A percentile compares a stretch with the other conserved stretches of the same genome.
Conservation (phyloP, 2,888 invertebrate genomes). For the Diaprepes abbreviatus region DNA sequence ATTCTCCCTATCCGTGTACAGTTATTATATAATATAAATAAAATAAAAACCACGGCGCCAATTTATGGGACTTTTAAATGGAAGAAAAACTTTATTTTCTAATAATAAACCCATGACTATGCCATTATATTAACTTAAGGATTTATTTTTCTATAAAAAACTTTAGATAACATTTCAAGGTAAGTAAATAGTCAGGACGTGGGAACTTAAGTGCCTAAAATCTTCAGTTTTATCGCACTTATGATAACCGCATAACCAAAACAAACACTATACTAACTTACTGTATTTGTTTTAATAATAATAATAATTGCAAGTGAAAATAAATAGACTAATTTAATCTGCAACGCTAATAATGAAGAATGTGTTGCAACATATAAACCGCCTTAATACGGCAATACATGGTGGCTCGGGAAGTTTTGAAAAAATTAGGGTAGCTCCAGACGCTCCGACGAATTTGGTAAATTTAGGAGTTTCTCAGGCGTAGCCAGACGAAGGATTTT, state of each 20-base stretch:
- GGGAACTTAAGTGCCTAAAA: slow-evolving; percentile 14
- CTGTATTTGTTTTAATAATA: slow-evolving; percentile 7
- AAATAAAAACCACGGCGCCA: neutral
- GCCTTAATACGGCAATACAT: too few species aligned
- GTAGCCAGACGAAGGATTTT: too few species aligned
- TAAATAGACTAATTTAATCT: slow-evolving; percentile 13
- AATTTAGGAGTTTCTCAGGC: too few species aligned
- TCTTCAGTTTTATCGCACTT: slow-evolving; percentile 12
- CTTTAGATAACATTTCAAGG: slow-evolving; percentile 11
- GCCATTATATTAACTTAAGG: neutral
- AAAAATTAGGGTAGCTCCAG: too few species aligned
- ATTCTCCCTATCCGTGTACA: too few species aligned
- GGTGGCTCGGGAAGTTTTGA: too few species aligned
- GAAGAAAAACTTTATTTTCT: neutral
- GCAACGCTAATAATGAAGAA: neutral
- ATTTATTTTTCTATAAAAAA: slow-evolving; percentile 10
- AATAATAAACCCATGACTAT: neutral
- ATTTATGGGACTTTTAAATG: neutral
- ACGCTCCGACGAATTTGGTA: too few species aligned
- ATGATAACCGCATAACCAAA: slow-evolving; percentile 16
- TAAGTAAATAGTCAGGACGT: slow-evolving; percentile 18
- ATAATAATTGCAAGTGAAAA: slow-evolving; percentile 5
- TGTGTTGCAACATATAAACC: too few species aligned
- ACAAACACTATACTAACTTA: slow-evolving; percentile 3
- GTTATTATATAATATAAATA: too few species aligned